Conservation (phyloP, 2,113 vertebrate species). For the Hemibagrus wyckioides region DNA sequence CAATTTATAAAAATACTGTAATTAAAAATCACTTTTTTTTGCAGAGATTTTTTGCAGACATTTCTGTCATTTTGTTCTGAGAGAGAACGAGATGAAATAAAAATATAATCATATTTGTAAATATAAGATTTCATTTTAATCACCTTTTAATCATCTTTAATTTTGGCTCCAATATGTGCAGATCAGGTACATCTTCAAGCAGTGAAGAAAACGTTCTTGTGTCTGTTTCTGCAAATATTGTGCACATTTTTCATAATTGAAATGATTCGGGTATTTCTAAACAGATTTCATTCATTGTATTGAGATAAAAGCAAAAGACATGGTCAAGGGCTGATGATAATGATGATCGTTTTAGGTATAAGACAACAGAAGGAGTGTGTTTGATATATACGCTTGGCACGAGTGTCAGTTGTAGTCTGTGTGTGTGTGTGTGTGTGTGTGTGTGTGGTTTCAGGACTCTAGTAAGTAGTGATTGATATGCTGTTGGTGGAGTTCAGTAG, state of each 20-base stretch:
- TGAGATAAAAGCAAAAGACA: background rate
- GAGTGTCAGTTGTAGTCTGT: background rate
- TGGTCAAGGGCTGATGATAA: background rate
- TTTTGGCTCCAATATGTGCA: background rate
- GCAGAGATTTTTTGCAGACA: background rate
- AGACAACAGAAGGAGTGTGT: conserved; percentile 1
- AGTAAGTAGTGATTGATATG: conserved; percentile 5
- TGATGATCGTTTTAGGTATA: conserved; percentile 43
- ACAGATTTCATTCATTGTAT: background rate
- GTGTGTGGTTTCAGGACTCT: background rate
- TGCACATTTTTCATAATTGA: background rate
- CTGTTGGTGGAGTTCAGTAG: background rate
- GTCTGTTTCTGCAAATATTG: background rate
- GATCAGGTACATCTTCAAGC: background rate
- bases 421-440: background rate
- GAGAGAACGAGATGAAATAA: background rate
- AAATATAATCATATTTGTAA: background rate
- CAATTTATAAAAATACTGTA: background rate
- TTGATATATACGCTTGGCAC: conserved; percentile 32
- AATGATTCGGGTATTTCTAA: background rate
- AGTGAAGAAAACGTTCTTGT: background rate
- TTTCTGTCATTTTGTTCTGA: background rate
- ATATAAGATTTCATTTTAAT: too few species aligned
- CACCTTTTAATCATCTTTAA: too few species aligned
- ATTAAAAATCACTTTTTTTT: background rate